Base-by-base conservation (phyloP, 2,113 vertebrate species). In the Ammodytes marinus region DNA sequence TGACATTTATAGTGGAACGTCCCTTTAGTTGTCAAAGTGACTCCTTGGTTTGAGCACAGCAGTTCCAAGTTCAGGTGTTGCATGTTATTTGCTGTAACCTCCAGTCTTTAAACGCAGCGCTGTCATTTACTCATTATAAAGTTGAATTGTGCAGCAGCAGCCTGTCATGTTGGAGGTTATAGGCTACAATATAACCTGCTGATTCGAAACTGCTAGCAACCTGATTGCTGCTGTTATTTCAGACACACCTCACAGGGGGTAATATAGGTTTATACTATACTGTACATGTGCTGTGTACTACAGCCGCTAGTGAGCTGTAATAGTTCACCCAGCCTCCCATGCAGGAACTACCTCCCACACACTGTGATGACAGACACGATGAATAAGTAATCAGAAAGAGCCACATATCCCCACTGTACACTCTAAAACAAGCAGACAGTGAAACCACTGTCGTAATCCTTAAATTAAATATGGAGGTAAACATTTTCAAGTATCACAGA, bases 381-480 rank as follows among this genome's bases (percentile, higher is more conserved):
- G 82, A 92, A 91, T 91, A 88, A 83, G 77, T 92, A 76, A 90
- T 83, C 69, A 79, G 76, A 76, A 46, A 84, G 70, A 83, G 68
- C 59, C 84, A 85, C 75, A 81, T 61, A 71, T 19, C 69, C 67
- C 64, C 69, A 55, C 74, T 69, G 46, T 75, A 77, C 74, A 35
- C 74, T 74, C 12, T 40, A 52, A 85, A 86, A 90, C 89, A 84
- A 82, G 71, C 45, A 49, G 40, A 69, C 83, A 55, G 10, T 61
- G 47, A 43, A 73, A 69, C 59, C 47, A 79, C 68, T 69, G 69
- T 80, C 72, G 79, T 69, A 64, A 72, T 5, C 67, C 37, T 42
- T 43, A 3, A 10, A 46, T 83, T 5, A 71, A 80, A 53, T 10
- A 57, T 77, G n/a, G 5, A 73, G 50, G 15, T 46, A 58, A 17